Conservation (phyloP, 2,113 vertebrate species). For the Oryzias melastigma region DNA sequence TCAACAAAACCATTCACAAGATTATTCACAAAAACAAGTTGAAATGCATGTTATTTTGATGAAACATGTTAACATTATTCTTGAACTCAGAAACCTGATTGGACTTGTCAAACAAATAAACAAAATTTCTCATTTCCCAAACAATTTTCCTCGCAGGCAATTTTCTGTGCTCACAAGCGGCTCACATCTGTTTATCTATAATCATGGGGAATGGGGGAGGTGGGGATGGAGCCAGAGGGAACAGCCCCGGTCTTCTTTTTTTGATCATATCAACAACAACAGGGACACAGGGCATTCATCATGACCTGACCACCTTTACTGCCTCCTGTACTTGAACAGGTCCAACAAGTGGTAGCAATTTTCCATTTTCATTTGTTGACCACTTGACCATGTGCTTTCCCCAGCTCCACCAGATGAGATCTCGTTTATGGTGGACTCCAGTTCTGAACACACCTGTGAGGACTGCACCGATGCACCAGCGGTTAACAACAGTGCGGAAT, state of each 20-base stretch:
- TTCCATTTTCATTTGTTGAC: conserved; percentile 83
- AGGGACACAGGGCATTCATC: conserved; percentile 62
- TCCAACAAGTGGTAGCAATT: conserved; percentile 79
- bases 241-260: conserved; percentile 25
- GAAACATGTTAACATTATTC: conserved; percentile 38
- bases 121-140: conserved; percentile 54
- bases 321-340: conserved; percentile 68
- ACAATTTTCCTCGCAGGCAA: conserved; percentile 68
- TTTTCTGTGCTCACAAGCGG: conserved; percentile 51
- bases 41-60: conserved; percentile 49
- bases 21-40: conserved; percentile 44
- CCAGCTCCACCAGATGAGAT: conserved; percentile 61
- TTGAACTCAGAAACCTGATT: conserved; percentile 51
- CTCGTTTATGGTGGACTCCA: conserved; percentile 55
- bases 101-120: conserved; percentile 53
- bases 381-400: conserved; percentile 81
- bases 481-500: conserved; percentile 15
- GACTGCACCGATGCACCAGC: conserved; percentile 22
- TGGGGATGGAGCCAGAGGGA: neutral
- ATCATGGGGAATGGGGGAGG: conserved; percentile 24
- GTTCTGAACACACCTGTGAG: conserved; percentile 35
- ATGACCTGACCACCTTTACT: conserved; percentile 67
- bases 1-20: neutral
- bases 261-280: conserved; percentile 71
- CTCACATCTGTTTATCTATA: conserved; percentile 62